Conservation (phyloP, 2,797 vertebrate species). For the Aphelocoma californica region DNA sequence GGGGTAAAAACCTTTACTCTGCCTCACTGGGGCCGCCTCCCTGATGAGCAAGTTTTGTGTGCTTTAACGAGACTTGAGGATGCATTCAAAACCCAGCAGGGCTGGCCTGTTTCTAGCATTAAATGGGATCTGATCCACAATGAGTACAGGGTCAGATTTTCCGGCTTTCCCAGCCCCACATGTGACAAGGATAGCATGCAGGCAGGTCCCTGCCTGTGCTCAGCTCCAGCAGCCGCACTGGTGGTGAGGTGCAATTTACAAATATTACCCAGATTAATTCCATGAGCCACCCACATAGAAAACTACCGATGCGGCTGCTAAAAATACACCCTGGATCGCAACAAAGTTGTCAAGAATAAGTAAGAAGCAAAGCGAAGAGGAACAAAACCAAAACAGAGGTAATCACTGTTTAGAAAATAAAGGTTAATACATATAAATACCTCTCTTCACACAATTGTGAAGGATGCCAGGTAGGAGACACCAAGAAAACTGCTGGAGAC, state of each 20-base stretch:
- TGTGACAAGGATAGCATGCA: not conserved
- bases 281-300: conserved; percentile 63
- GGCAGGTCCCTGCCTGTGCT: not conserved
- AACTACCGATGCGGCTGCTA: conserved; percentile 46
- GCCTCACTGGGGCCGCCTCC: not conserved
- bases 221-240: not conserved
- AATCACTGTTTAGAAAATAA: conserved; percentile 52
- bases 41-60: not conserved
- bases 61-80: not conserved
- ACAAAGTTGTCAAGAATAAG: conserved; percentile 64
- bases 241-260: conserved; percentile 38
- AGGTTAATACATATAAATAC: not conserved
- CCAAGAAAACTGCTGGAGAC: not conserved
- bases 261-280: conserved; percentile 68
- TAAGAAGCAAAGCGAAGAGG: conserved; percentile 29
- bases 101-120: not conserved
- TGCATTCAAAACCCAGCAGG: not conserved
- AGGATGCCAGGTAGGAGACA: not conserved
- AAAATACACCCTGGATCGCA: conserved; percentile 56
- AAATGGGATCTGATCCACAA: not conserved
- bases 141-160: not conserved
- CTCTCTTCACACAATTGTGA: not conserved
- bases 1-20: conserved; percentile 27
- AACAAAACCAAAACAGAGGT: conserved; percentile 55
- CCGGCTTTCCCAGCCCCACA: not conserved